phyloP scores from a whole-genome alignment of 2,797 vertebrate species.

The Fratercula arctica region DNA sequence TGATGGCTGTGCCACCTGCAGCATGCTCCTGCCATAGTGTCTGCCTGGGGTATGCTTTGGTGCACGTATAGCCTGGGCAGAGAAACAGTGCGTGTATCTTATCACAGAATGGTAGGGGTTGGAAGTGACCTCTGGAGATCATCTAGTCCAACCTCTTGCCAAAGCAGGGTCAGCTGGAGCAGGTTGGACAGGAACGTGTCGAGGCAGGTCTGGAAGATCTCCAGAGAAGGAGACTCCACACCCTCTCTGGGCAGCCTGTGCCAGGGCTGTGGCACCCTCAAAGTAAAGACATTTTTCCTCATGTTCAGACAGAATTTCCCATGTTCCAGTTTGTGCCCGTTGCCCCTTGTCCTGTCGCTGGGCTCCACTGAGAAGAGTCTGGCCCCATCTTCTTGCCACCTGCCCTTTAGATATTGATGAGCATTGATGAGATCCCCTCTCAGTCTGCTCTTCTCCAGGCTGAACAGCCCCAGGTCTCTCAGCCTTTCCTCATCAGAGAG shows the following conservation, averaged over 20 bases:
- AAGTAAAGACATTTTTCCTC: neutral
- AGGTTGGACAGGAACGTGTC: neutral
- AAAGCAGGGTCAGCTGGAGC: neutral
- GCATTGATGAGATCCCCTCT: neutral
- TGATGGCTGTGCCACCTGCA: neutral
- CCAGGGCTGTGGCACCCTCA: neutral
- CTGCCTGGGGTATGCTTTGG: rapidly evolving
- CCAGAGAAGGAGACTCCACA: neutral
- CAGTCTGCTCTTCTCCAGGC: neutral
- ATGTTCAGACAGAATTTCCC: neutral
- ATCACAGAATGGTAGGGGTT: neutral
- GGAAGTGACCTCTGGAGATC: neutral
- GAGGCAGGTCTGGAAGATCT: neutral
- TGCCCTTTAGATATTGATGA: neutral
- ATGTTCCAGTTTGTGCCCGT: neutral
- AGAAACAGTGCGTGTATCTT: rapidly evolving
- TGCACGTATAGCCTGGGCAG: neutral
- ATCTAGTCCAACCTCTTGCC: neutral
- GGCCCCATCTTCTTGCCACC: neutral
- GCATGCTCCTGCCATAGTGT: rapidly evolving
- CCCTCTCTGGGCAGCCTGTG: neutral
- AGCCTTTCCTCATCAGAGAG: neutral
- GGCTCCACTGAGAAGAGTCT: neutral
- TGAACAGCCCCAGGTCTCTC: neutral
- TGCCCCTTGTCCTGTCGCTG: neutral